Percentiles rank a stretch among this genome's conserved stretches.
These are phyloP conservation scores for Noctua pronuba DNA, from an alignment of 2,888 invertebrate species.

Conservation along the genomic window DNA sequence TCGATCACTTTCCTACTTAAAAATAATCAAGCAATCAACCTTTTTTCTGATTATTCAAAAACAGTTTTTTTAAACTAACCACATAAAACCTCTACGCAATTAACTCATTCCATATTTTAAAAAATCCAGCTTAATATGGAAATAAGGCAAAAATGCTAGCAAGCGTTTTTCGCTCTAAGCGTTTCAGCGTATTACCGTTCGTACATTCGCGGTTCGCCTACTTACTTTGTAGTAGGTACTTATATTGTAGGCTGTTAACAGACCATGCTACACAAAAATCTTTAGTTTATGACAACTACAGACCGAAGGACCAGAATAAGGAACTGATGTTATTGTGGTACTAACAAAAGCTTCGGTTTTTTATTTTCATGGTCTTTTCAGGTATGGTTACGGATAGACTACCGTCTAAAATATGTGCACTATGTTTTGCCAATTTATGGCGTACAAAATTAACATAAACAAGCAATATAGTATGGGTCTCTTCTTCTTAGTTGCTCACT, in stretches of 20 bases:
- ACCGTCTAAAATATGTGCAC: too few species aligned
- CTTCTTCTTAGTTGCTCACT: neutral
- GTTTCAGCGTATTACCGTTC: slow-evolving; percentile 36
- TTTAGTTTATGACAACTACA: neutral
- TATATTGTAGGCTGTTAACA: slow-evolving; percentile 23
- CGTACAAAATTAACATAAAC: too few species aligned
- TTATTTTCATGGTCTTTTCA: neutral
- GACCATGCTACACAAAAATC: slow-evolving; percentile 10
- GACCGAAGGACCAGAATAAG: neutral
- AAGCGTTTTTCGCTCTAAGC: slow-evolving; percentile 31
- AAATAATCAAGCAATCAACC: neutral
- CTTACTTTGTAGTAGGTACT: slow-evolving; percentile 15
- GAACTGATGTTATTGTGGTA: neutral
- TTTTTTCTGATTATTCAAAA: neutral
- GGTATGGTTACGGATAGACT: too few species aligned
- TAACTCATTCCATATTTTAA: slow-evolving; percentile 22
- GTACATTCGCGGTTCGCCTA: slow-evolving; percentile 22
- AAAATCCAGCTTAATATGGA: slow-evolving; percentile 37
- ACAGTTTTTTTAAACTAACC: too few species aligned
- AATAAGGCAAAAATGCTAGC: slow-evolving; percentile 45
- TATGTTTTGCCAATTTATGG: too few species aligned
- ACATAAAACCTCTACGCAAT: slow-evolving; percentile 11
- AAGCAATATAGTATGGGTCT: neutral
- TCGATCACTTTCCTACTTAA: too few species aligned
- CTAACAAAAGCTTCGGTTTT: neutral